Conservation (phyloP, 2,888 invertebrate species). For the Suillia variegata region DNA sequence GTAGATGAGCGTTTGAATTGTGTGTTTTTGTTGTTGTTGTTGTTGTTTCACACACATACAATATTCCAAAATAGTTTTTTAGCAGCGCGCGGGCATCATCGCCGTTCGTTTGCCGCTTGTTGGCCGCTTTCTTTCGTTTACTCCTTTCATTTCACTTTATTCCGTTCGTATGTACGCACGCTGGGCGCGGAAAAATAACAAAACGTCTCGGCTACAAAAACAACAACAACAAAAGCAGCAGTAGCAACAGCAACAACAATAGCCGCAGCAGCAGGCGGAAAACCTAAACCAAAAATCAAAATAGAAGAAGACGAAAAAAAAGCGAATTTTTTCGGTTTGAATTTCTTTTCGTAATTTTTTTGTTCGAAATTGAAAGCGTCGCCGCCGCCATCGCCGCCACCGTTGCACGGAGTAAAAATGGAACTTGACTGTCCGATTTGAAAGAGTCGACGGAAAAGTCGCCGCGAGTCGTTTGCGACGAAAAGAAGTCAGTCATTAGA, state of each 20-base stretch:
- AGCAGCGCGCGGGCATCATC: too few relatives aligned
- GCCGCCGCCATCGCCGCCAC: too few relatives aligned
- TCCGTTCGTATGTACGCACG: conserved; percentile 62
- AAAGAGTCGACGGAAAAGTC: neutral
- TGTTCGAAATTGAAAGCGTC: too few relatives aligned
- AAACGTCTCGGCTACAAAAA: too few relatives aligned
- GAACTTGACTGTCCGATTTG: neutral
- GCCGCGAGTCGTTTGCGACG: neutral
- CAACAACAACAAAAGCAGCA: too few relatives aligned
- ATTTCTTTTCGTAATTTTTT: neutral
- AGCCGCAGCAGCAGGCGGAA: conserved; percentile 7
- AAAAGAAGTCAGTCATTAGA: too few relatives aligned
- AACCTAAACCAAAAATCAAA: conserved; percentile 9
- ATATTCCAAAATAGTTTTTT: conserved; percentile 34
- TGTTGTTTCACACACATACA: conserved; percentile 28
- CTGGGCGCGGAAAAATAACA: conserved; percentile 56
- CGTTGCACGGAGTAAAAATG: neutral
- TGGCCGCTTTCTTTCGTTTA: conserved; percentile 61
- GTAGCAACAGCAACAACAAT: too few relatives aligned
- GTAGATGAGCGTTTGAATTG: neutral
- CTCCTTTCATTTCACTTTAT: conserved; percentile 63
- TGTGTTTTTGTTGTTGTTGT: conserved; percentile 24
- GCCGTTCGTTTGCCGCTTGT: conserved; percentile 17
- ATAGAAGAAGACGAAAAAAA: conserved; percentile 15
- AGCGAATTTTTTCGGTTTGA: neutral